Evolutionary conservation across 2,888 invertebrate genomes (phyloP).

Genomic region (Hanleya hanleyi): DNA sequence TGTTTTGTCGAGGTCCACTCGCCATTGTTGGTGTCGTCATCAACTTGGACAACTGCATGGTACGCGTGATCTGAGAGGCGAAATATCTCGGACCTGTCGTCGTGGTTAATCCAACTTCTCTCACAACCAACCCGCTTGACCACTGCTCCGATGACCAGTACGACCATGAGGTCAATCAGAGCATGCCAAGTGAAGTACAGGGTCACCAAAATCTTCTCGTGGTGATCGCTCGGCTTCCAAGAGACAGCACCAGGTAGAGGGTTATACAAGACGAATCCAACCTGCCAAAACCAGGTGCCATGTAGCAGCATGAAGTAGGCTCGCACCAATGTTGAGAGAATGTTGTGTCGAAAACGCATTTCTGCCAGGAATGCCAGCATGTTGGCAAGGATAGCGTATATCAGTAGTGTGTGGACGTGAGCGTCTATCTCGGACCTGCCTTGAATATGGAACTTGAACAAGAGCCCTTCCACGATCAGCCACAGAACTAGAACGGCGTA

Average conservation of each 20-base stretch:
- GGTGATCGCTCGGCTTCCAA: slow-evolving; percentile 72
- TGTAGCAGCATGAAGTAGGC: slow-evolving; percentile 72
- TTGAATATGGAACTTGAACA: slow-evolving; percentile 75
- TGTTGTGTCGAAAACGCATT: slow-evolving; percentile 67
- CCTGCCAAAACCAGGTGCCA: too few species aligned
- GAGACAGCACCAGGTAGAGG: slow-evolving; percentile 61
- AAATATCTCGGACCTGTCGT: too few species aligned
- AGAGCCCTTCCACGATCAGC: slow-evolving; percentile 74
- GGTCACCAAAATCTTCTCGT: slow-evolving; percentile 74
- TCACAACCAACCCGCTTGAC: slow-evolving; percentile 41
- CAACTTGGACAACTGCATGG: too few species aligned
- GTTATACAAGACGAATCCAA: slow-evolving; percentile 75
- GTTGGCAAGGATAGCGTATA: slow-evolving; percentile 71
- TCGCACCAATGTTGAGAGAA: slow-evolving; percentile 70
- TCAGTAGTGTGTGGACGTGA: slow-evolving; percentile 74
- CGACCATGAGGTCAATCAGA: slow-evolving; percentile 51
- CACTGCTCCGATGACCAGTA: slow-evolving; percentile 57
- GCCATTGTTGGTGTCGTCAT: too few species aligned
- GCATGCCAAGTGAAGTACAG: slow-evolving; percentile 71
- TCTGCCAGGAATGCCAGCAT: slow-evolving; percentile 69
- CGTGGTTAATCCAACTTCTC: too few species aligned
- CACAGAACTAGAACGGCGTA: slow-evolving; percentile 73
- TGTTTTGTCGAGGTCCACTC: too few species aligned
- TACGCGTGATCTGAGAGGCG: too few species aligned
- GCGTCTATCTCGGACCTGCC: slow-evolving; percentile 71